Evolutionary conservation across 2,888 invertebrate species (phyloP), one percentile per base, ranked within the genome.

Genomic region (Brenthis daphne): DNA sequence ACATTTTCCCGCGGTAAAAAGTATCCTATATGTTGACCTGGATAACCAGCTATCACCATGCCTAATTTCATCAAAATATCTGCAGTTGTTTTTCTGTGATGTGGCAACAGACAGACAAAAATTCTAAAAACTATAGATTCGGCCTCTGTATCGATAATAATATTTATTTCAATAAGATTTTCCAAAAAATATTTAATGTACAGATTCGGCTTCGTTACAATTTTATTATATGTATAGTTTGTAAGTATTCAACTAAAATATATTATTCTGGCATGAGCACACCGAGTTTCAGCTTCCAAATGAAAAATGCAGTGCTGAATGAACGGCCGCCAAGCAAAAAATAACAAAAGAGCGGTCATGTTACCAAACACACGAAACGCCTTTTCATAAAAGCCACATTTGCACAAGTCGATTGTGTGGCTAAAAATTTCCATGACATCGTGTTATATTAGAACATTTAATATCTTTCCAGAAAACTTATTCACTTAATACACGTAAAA

Each of bases 281-380:
- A 75, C 73, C 72, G 71, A 71, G 75, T 76, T 78, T 75, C 77
- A 69, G 79, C 79, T 82, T 83, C 78, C 80, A 80, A 88, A 90
- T 90, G 85, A 89, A 90, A 91, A 90, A 90, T 90, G 86, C 88
- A 89, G 81, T 76, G 80, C 80, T 89, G 87, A 90, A 90, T 85
- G 88, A 84, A 80, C 61, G 75, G 82, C 79, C 79, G 77, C 73
- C 76, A 75, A 74, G 78, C 77, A 83, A 82, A 82, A 81, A 85
- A 84, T 87, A 84, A 83, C 82, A 82, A 80, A 81, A 82, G 84
- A 85, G 81, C 85, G 82, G 83, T 86, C 81, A 82, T 81, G 78
- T 77, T 82, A 80, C 80, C 82, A 82, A 85, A 86, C 80, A 86
- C 80, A 84, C 80, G 82, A 83, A 82, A 79, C 79, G 78, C 77